Conservation (phyloP, 2,888 invertebrate genomes). For the Macrophya annulata region DNA sequence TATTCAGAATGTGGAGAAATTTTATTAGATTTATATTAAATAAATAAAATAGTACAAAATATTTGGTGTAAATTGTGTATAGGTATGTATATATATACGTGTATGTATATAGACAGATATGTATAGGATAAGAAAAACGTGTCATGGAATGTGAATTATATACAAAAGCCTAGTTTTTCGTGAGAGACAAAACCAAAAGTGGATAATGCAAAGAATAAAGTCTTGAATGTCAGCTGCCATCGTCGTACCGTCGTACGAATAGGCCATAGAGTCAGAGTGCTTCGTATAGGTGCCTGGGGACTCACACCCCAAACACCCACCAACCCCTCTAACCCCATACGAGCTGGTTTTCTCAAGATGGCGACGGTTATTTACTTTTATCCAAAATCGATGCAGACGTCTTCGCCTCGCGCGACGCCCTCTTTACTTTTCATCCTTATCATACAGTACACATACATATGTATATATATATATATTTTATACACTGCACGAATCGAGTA, state of each 20-base stretch:
- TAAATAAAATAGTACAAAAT: too few species aligned
- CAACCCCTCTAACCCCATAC: slow-evolving; percentile 52
- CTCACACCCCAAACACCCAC: slow-evolving; percentile 53
- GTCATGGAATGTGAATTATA: slow-evolving; percentile 29
- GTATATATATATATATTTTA: too few species aligned
- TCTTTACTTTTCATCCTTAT: not conserved
- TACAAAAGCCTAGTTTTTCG: not conserved
- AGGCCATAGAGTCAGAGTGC: slow-evolving; percentile 72
- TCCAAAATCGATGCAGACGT: slow-evolving; percentile 69
- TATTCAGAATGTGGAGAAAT: too few species aligned
- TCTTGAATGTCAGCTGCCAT: slow-evolving; percentile 65
- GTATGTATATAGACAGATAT: too few species aligned
- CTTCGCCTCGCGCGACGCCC: slow-evolving; percentile 43
- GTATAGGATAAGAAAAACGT: not conserved
- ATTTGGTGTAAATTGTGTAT: too few species aligned
- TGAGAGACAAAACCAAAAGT: slow-evolving; percentile 52
- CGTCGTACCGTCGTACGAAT: slow-evolving; percentile 70
- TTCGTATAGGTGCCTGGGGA: slow-evolving; percentile 71
- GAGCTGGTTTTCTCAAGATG: slow-evolving; percentile 56
- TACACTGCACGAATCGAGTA: not conserved
- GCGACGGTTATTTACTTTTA: slow-evolving; percentile 71
- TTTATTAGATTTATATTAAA: too few species aligned
- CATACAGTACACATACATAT: not conserved
- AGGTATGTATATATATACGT: too few species aligned
- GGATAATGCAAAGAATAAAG: slow-evolving; percentile 65